Conservation (phyloP, 1,140 invertebrate genomes). For the Macrobrachium nipponense region DNA sequence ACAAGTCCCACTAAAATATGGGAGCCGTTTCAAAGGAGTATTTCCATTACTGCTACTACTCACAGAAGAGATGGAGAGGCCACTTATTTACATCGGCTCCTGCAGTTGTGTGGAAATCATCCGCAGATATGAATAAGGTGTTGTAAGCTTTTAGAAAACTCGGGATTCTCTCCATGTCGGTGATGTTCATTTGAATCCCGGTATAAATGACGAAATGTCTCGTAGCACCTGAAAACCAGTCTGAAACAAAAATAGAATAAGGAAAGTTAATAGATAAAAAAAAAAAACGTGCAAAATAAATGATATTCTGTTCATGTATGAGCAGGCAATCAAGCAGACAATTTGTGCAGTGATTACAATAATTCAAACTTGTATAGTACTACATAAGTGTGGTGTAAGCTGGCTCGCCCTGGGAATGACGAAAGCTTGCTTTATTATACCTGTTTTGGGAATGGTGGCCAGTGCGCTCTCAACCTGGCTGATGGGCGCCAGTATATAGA, state of each 20-base stretch:
- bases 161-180: neutral
- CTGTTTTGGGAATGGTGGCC: constrained; percentile 8
- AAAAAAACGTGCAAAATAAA: neutral
- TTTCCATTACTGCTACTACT: neutral
- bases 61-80: constrained; percentile 15
- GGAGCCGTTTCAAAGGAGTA: no score
- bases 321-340: neutral
- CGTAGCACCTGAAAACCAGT: constrained; percentile 21
- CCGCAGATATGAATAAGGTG: constrained; percentile 10
- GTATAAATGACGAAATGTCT: constrained; percentile 27
- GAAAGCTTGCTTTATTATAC: neutral
- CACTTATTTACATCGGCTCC: neutral
- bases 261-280: no score
- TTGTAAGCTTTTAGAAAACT: constrained; percentile 4
- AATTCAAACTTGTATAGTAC: neutral
- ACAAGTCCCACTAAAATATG: neutral
- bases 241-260: neutral
- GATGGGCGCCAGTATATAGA: constrained; percentile 3
- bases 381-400: neutral
- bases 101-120: neutral
- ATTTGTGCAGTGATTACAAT: neutral
- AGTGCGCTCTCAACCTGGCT: neutral
- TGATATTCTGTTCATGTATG: neutral
- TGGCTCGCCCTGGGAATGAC: no score
- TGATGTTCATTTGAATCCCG: neutral